A percentile compares a stretch with the other conserved stretches of the same genome.
Evolutionary conservation across 2,888 invertebrate species (phyloP).

Genomic region (Petrolisthes cinctipes): DNA sequence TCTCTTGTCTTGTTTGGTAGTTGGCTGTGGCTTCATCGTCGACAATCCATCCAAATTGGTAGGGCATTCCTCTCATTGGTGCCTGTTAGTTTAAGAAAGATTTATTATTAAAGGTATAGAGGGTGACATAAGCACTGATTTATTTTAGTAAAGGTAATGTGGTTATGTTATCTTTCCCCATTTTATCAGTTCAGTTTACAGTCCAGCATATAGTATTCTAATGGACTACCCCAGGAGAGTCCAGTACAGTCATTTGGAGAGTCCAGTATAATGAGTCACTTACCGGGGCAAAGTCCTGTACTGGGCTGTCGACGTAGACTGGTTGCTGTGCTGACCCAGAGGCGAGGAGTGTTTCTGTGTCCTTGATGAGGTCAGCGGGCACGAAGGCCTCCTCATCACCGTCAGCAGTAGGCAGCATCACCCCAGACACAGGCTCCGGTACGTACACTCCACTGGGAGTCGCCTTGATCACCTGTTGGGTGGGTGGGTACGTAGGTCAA

Average conservation of each 20-base stretch:
- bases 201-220: too few species aligned
- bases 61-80: slow-evolving; percentile 58
- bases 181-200: too few species aligned
- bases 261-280: too few species aligned
- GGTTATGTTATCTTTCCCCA: too few species aligned
- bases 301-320: neutral
- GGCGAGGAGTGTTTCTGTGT: slow-evolving; percentile 50
- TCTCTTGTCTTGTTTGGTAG: slow-evolving; percentile 61
- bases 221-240: too few species aligned
- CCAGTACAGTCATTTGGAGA: too few species aligned
- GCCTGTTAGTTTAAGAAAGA: neutral
- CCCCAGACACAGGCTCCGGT: slow-evolving; percentile 50
- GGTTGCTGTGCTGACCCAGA: slow-evolving; percentile 16
- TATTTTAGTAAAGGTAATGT: too few species aligned
- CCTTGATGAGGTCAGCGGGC: slow-evolving; percentile 52
- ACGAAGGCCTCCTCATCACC: slow-evolving; percentile 59
- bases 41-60: slow-evolving; percentile 62
- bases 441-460: slow-evolving; percentile 30
- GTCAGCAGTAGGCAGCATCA: slow-evolving; percentile 52
- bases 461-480: slow-evolving; percentile 41
- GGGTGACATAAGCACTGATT: too few species aligned
- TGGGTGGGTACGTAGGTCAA: too few species aligned
- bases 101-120: too few species aligned
- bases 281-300: neutral
- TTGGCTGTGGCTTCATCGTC: slow-evolving; percentile 64